phyloP scores from a whole-genome alignment of 2,888 invertebrate species.

The Pterobdella sp. region DNA sequence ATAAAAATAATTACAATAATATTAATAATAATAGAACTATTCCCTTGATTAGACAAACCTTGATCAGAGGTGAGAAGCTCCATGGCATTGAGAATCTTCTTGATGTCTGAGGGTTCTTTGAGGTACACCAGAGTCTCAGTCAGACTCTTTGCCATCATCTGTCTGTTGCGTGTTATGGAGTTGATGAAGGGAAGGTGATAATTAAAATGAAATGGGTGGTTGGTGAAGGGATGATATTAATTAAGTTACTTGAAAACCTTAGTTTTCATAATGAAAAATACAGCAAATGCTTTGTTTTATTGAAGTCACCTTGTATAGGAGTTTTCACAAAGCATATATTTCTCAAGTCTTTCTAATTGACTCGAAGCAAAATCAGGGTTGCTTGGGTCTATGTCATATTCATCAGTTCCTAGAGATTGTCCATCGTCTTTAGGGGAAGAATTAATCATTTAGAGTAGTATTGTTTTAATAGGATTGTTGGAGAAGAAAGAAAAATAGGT shows the following conservation, averaged over 20 bases:
- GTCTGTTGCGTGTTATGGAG: constrained; percentile 53
- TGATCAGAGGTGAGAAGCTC: constrained; percentile 53
- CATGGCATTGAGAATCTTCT: constrained; percentile 55
- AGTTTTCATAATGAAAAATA: too few relatives aligned
- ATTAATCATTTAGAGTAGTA: neutral
- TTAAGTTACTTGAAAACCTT: neutral
- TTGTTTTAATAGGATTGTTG: neutral
- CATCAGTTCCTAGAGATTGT: constrained; percentile 26
- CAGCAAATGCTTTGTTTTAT: too few relatives aligned
- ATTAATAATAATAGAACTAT: too few relatives aligned
- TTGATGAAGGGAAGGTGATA: neutral
- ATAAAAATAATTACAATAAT: too few relatives aligned
- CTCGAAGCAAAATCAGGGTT: constrained; percentile 47
- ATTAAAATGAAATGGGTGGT: neutral
- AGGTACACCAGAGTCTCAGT: constrained; percentile 52
- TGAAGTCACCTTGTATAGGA: constrained; percentile 48
- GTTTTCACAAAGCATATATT: constrained; percentile 51
- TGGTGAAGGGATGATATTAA: neutral
- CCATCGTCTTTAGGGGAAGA: constrained; percentile 18
- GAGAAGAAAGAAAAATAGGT: neutral
- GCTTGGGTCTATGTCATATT: constrained; percentile 33
- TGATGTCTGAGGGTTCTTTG: constrained; percentile 46
- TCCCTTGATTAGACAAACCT: constrained; percentile 42
- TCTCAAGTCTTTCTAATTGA: constrained; percentile 50
- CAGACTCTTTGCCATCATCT: constrained; percentile 58